Evolutionary conservation across 2,113 vertebrate species (phyloP).

Genomic region (Riparia riparia): DNA sequence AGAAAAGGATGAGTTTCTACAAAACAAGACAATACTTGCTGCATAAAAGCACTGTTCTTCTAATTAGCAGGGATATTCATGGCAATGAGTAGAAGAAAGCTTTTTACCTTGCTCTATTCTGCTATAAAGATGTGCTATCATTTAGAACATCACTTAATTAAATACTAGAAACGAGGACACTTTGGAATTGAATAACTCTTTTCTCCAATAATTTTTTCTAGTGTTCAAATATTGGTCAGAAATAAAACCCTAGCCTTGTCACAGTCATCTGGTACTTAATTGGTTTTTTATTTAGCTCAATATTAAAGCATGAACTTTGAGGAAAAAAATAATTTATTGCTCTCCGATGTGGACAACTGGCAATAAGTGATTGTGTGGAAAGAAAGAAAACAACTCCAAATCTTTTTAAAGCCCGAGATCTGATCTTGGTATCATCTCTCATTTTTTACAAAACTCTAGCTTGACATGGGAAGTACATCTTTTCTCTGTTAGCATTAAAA

Average conservation of each 20-base stretch:
- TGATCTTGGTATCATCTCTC: not conserved
- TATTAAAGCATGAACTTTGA: constrained; percentile 38
- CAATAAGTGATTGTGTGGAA: not conserved
- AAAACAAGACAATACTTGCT: constrained; percentile 11
- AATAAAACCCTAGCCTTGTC: not conserved
- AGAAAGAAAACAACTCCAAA: not conserved
- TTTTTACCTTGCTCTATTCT: not conserved
- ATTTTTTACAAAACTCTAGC: not conserved
- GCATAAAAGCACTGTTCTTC: constrained; percentile 12
- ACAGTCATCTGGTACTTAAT: constrained; percentile 40
- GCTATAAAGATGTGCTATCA: constrained; percentile 50
- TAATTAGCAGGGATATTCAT: constrained; percentile 61
- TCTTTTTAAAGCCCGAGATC: not conserved
- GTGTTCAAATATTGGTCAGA: constrained; percentile 48
- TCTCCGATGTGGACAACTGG: not conserved
- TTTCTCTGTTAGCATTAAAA: not conserved
- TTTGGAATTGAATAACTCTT: constrained; percentile 63
- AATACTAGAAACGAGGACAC: constrained; percentile 41
- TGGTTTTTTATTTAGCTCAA: constrained; percentile 47
- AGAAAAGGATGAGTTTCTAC: constrained; percentile 33
- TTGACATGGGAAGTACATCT: not conserved
- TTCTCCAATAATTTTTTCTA: constrained; percentile 39
- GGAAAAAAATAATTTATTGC: constrained; percentile 34
- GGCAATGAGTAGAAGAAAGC: not conserved
- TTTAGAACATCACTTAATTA: constrained; percentile 72